These are phyloP conservation scores for Rhynchotus rufescens DNA, from an alignment of 2,797 vertebrate species.

Conservation along the genomic window DNA sequence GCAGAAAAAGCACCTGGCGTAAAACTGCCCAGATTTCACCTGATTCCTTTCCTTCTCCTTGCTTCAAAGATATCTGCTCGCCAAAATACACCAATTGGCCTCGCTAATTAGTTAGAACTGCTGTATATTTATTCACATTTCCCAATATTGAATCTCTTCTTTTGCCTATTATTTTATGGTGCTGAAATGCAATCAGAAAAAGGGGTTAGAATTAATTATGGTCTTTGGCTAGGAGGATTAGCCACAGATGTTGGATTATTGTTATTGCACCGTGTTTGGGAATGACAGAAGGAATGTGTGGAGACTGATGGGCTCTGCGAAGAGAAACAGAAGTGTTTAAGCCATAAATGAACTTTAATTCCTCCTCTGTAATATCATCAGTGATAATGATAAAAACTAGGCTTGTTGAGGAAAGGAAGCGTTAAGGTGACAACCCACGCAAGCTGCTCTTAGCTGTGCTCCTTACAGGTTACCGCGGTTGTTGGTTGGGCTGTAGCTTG, in stretches of 20 bases:
- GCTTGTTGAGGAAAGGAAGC: not conserved
- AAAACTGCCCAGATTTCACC: slow-evolving; percentile 18
- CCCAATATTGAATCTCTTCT: not conserved
- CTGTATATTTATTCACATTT: slow-evolving; percentile 33
- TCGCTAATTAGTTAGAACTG: slow-evolving; percentile 6
- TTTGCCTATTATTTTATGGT: slow-evolving; percentile 12
- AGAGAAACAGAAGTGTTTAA: not conserved
- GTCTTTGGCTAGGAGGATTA: slow-evolving; percentile 47
- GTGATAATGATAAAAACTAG: not conserved
- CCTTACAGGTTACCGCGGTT: not conserved
- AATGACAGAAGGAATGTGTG: slow-evolving; percentile 62
- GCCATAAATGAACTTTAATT: not conserved
- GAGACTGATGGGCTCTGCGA: not conserved
- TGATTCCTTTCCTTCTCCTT: slow-evolving; percentile 5
- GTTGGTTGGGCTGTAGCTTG: not conserved
- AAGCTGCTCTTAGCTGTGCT: not conserved
- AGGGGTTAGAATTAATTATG: slow-evolving; percentile 40
- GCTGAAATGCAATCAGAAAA: slow-evolving; percentile 16
- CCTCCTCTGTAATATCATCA: not conserved
- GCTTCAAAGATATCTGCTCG: not conserved
- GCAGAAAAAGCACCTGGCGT: not conserved
- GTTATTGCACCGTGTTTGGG: slow-evolving; percentile 47
- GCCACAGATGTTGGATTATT: slow-evolving; percentile 67
- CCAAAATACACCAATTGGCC: not conserved
- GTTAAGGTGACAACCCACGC: not conserved